Percentiles rank a stretch among this genome's conserved stretches.
These are phyloP conservation scores for Cheilosia variabilis DNA, from an alignment of 2,888 invertebrate species.

Conservation along the genomic window DNA sequence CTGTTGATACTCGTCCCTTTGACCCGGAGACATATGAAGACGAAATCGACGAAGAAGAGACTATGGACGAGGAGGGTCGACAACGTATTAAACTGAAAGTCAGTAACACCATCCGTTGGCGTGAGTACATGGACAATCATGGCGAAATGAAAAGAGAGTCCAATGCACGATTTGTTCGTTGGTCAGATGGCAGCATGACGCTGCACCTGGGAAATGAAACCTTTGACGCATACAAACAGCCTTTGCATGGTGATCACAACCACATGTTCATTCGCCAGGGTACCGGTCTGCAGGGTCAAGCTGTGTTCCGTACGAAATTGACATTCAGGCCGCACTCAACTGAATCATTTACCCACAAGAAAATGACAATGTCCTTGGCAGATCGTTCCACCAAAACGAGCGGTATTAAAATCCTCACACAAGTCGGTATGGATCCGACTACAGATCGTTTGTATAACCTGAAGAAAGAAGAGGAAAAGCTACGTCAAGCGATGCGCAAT, in stretches of 20 bases:
- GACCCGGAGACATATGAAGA: conserved; percentile 98
- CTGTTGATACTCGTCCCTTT: conserved; percentile 98
- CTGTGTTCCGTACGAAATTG: conserved; percentile 97
- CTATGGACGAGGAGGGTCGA: conserved; percentile 98
- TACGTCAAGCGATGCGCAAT: conserved; percentile 92
- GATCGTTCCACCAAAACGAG: conserved; percentile 97
- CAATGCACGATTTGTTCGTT: conserved; percentile 96
- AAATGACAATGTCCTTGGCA: conserved; percentile 98
- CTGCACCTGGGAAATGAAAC: conserved; percentile 98
- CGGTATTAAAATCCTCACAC: conserved; percentile 97
- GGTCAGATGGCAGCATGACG: conserved; percentile 99
- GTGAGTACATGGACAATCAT: conserved; percentile 91
- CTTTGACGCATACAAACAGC: conserved; percentile 98
- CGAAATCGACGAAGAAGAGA: conserved; percentile 99
- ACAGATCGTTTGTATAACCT: conserved; percentile 95
- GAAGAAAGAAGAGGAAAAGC: conserved; percentile 98
- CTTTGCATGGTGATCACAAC: conserved; percentile 97
- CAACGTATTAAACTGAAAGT: conserved; percentile 93
- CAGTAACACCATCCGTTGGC: conserved; percentile 99
- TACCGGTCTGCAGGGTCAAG: conserved; percentile 98
- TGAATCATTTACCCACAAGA: conserved; percentile 99
- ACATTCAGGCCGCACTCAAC: conserved; percentile 99
- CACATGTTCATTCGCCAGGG: conserved; percentile 99
- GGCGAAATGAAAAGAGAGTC: conserved; percentile 94
- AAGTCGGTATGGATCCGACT: conserved; percentile 92